These are phyloP conservation scores for Hemibagrus guttatus DNA, from an alignment of 2,797 vertebrate genomes.

Conservation along the genomic window DNA sequence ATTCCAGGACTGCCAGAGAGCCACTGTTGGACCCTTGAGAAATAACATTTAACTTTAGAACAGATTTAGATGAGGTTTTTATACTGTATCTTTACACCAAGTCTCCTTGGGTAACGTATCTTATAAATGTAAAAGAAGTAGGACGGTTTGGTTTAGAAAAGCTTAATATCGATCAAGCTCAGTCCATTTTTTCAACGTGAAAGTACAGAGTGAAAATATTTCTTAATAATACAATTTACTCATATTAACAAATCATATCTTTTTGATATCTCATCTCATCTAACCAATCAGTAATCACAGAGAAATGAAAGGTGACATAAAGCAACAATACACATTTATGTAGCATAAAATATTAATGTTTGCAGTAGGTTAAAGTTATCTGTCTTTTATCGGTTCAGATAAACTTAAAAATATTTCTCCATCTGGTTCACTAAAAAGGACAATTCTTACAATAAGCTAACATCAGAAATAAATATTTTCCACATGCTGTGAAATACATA, in stretches of 20 bases:
- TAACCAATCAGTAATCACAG: neutral
- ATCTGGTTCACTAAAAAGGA: neutral
- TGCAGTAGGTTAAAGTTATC: neutral
- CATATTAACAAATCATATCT: neutral
- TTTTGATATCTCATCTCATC: neutral
- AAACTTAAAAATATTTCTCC: neutral
- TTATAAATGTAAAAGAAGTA: neutral
- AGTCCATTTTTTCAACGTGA: neutral
- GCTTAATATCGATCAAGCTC: neutral
- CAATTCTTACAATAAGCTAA: neutral
- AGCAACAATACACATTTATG: neutral
- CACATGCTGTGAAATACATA: neutral
- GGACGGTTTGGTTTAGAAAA: neutral
- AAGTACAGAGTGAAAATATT: neutral
- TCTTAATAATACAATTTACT: neutral
- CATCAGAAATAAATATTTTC: neutral
- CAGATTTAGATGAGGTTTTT: neutral
- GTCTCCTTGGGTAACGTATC: neutral
- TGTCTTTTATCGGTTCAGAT: neutral
- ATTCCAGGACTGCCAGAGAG: conserved; percentile 1
- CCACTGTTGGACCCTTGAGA: neutral
- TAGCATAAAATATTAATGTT: neutral
- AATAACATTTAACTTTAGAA: neutral
- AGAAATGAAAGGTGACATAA: neutral
- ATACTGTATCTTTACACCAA: neutral